Conservation (phyloP, 1,140 invertebrate species). For the Pectinophora gossypiella region DNA sequence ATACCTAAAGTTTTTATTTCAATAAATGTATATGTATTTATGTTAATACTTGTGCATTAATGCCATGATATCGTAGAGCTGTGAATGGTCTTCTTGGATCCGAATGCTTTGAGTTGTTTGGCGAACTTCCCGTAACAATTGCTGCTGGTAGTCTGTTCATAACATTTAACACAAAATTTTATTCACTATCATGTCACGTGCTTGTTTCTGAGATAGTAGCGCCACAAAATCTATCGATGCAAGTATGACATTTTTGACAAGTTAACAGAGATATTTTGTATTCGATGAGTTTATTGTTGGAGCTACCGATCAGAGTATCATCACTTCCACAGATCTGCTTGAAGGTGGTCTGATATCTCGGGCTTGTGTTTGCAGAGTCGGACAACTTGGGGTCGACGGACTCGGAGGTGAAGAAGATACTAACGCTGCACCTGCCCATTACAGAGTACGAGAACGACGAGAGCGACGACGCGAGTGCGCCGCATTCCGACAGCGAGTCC, state of each 20-base stretch:
- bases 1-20: neutral
- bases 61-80: neutral
- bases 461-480: slow-evolving; percentile 80
- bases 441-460: slow-evolving; percentile 92
- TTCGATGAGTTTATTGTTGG: neutral
- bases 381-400: slow-evolving; percentile 91
- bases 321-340: neutral
- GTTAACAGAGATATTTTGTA: neutral
- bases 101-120: neutral
- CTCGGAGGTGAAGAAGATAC: slow-evolving; percentile 91
- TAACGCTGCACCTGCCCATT: slow-evolving; percentile 91
- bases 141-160: neutral
- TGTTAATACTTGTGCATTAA: neutral
- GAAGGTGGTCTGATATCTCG: neutral
- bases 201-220: neutral
- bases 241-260: neutral
- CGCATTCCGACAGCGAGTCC: slow-evolving; percentile 83
- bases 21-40: neutral
- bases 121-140: too few species aligned
- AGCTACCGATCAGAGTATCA: neutral
- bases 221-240: neutral
- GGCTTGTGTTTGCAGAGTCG: slow-evolving; percentile 82
- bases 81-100: neutral
- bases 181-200: neutral
- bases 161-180: neutral